Percentiles rank a stretch among this genome's conserved stretches.
Evolutionary conservation across 1,140 invertebrate species (phyloP).

Genomic region (Euwallacea fornicatus): DNA sequence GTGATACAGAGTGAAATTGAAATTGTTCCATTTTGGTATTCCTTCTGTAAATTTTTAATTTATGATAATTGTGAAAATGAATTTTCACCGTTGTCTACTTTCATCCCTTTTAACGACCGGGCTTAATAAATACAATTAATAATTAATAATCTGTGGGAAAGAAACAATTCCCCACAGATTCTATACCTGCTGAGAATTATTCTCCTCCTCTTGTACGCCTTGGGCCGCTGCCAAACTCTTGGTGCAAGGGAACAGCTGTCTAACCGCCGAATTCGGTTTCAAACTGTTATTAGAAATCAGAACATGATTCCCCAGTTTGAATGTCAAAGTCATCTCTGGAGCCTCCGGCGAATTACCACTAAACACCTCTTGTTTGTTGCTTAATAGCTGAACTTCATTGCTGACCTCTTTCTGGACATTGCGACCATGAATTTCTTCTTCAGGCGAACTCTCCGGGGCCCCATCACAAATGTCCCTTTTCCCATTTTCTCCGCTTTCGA

Average conservation of each 20-base stretch:
- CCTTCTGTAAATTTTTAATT: too few species aligned
- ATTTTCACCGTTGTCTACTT: too few species aligned
- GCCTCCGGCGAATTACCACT: slow-evolving; percentile 47
- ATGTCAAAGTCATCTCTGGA: slow-evolving; percentile 60
- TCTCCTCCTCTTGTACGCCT: slow-evolving; percentile 26
- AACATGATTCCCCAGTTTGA: slow-evolving; percentile 62
- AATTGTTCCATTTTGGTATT: too few species aligned
- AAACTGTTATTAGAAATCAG: slow-evolving; percentile 62
- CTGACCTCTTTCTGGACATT: slow-evolving; percentile 1
- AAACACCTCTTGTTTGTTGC: slow-evolving; percentile 16
- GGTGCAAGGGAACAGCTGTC: slow-evolving; percentile 67
- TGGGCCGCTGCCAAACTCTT: slow-evolving; percentile 39
- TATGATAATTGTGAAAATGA: too few species aligned
- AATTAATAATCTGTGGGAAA: too few species aligned
- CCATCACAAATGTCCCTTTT: slow-evolving; percentile 46
- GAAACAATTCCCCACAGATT: too few species aligned
- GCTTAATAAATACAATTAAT: too few species aligned
- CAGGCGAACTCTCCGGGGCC: slow-evolving; percentile 41
- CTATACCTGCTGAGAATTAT: slow-evolving; percentile 16
- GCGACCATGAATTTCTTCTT: slow-evolving; percentile 30
- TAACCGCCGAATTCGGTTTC: slow-evolving; percentile 72
- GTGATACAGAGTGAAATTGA: too few species aligned
- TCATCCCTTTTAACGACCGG: too few species aligned
- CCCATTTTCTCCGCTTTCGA: slow-evolving; percentile 49
- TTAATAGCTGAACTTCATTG: slow-evolving; percentile 3